Evolutionary conservation across 2,113 vertebrate genomes (phyloP).

Genomic region (Cebus imitator): DNA sequence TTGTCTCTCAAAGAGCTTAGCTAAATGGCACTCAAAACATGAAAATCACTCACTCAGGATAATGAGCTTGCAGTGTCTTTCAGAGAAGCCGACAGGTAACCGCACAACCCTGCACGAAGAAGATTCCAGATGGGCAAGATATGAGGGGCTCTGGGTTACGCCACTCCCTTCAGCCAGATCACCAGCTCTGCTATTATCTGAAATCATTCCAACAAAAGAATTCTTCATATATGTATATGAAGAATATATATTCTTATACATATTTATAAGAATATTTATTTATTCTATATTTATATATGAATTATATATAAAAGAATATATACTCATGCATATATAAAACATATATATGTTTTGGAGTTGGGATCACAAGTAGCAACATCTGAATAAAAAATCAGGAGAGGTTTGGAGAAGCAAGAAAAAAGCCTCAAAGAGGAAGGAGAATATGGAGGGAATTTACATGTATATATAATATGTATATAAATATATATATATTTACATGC

Average conservation of each 20-base stretch:
- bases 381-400: too few species aligned
- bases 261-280: neutral
- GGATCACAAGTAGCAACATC: too few species aligned
- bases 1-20: neutral
- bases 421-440: too few species aligned
- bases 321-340: too few species aligned
- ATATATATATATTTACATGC: neutral
- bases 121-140: neutral
- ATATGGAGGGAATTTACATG: too few species aligned
- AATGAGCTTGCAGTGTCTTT: neutral
- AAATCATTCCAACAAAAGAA: neutral
- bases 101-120: neutral
- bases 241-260: neutral
- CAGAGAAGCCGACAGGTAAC: neutral
- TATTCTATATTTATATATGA: neutral
- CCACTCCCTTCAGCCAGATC: neutral
- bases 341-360: too few species aligned
- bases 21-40: neutral
- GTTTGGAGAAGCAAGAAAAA: too few species aligned
- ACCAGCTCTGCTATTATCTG: neutral
- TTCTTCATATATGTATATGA: neutral
- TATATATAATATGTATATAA: neutral
- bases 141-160: accelerated
- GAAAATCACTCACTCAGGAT: neutral
- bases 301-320: neutral